Evolutionary conservation across 2,113 vertebrate species (phyloP), one percentile per base, ranked within the genome.

Genomic region (Apodemus sylvaticus): DNA sequence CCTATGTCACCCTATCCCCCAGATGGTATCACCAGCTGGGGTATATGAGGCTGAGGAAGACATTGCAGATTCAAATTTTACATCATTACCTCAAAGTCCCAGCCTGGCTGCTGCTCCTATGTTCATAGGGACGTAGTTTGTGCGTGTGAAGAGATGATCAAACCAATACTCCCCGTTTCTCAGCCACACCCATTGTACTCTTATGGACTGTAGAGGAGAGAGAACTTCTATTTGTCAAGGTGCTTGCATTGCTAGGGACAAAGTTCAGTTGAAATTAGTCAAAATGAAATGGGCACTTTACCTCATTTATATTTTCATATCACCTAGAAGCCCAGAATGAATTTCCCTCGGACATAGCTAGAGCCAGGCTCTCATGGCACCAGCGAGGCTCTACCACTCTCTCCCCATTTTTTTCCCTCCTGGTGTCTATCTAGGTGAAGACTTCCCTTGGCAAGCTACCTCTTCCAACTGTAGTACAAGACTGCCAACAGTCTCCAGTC

Each of bases 261-360:
- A 96, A 81, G 55, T 53, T 53, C 42, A 70, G 64, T 36, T 91
- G 82, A 82, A 89, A 60, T 89, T 58, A 39, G 62, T 36, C 92
- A 95, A 42, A 81, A 34, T 14, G n/a, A 85, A 68, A 42, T 14
- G 29, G 6, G 7, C 0, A 17, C 53, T 24, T 90, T n/a, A 10
- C 7, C 60, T 19, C 24, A 42, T 36, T 79, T 79, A 36, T 79
- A 22, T 58, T 79, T 8, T 24, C 9, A 62, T 26, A 62, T 3
- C 60, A 78, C 51, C 26, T 70, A 48, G 70, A 26, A 71, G 1
- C 66, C 36, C 48, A 70, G 71, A 20, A 34, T 36, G n/a, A 64
- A 66, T 14, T n/a, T 53, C 39, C 6, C 19, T 68, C n/a, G 22
- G 71, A 20, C 58, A 7, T 89, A 42, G 42, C 55, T 36, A 73